Percentiles rank a stretch among this genome's conserved stretches.
These are phyloP conservation scores for Anoplophora glabripennis DNA, from an alignment of 1,140 invertebrate genomes.

Conservation along the genomic window DNA sequence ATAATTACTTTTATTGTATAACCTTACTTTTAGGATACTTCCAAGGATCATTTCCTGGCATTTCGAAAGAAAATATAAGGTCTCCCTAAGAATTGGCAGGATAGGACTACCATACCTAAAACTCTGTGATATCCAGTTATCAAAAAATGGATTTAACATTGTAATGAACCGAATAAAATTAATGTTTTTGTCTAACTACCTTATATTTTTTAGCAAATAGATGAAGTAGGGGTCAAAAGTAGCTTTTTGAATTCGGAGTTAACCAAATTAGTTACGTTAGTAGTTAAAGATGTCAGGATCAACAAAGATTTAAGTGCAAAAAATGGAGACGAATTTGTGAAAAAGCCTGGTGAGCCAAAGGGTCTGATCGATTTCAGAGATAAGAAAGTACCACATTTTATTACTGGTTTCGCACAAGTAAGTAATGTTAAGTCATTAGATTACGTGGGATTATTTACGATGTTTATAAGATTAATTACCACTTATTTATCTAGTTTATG, in stretches of 20 bases:
- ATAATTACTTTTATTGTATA: not conserved
- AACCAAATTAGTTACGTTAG: slow-evolving; percentile 81
- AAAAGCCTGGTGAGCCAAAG: slow-evolving; percentile 32
- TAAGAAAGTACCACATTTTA: slow-evolving; percentile 71
- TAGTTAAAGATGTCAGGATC: slow-evolving; percentile 79
- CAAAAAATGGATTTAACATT: slow-evolving; percentile 24
- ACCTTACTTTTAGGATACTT: slow-evolving; percentile 54
- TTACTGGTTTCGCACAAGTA: slow-evolving; percentile 80
- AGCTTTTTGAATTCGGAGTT: slow-evolving; percentile 88
- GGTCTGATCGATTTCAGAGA: slow-evolving; percentile 65
- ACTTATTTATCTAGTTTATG: slow-evolving; percentile 64
- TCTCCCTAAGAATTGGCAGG: slow-evolving; percentile 64
- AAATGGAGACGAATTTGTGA: not conserved
- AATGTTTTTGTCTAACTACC: slow-evolving; percentile 2
- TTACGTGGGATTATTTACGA: not conserved
- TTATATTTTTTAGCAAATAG: slow-evolving; percentile 51
- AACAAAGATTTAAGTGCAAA: slow-evolving; percentile 67
- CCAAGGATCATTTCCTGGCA: slow-evolving; percentile 65
- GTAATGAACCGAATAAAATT: slow-evolving; percentile 9
- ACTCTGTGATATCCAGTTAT: slow-evolving; percentile 23
- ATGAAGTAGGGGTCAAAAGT: slow-evolving; percentile 81
- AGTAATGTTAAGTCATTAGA: not conserved
- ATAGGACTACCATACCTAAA: slow-evolving; percentile 64
- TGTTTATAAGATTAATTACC: not conserved
- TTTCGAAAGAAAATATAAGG: slow-evolving; percentile 61